Evolutionary conservation across 2,888 invertebrate genomes (phyloP), one percentile per base, ranked within the genome.

Genomic region (Ischnus inquisitorius): DNA sequence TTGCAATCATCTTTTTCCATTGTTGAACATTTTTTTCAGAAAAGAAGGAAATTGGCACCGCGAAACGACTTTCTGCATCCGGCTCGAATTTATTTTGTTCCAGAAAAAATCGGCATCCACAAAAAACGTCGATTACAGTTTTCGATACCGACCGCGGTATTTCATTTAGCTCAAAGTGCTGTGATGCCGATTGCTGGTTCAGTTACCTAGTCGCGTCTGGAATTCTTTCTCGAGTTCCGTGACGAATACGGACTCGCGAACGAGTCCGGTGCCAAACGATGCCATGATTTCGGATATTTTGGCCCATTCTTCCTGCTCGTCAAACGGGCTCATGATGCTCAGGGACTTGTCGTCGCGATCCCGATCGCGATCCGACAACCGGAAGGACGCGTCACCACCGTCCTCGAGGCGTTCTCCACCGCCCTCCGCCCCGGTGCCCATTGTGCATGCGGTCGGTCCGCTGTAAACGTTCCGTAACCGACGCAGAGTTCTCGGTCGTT

Each of bases 251-350:
- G 96, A 97, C 92, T 97, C 97, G 22, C 96, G 94, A 14, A 97
- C 96, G 46, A 97, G 95, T 79, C 97, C 97, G 87, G 97, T 97
- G 83, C 98, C 98, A 92, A 99, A 98, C 1, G 98, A 97, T 60
- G 98, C 98, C 97, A 99, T 97, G 90, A 98, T 98, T 94, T 98
- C 98, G 67, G 98, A 97, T 90, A 99, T 98, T 94, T 98, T 98
- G 28, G 98, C 98, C 98, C 99, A 98, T 94, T 99, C 98, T 94
- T 98, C 98, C 94, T 97, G 96, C 92, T 98, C 98, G 94, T 98
- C 98, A 93, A 98, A 98, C 2, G 98, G 98, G 92, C 97, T 98
- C 89, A 98, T 95, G 88, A 97, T 95, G 77, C 95, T 95, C 85
- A 95, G 93, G 34, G 94, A 94, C 82, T 94, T 94, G 87, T 94